Base-by-base conservation (phyloP, 1,140 invertebrate species). In the Anthonomus grandis region DNA sequence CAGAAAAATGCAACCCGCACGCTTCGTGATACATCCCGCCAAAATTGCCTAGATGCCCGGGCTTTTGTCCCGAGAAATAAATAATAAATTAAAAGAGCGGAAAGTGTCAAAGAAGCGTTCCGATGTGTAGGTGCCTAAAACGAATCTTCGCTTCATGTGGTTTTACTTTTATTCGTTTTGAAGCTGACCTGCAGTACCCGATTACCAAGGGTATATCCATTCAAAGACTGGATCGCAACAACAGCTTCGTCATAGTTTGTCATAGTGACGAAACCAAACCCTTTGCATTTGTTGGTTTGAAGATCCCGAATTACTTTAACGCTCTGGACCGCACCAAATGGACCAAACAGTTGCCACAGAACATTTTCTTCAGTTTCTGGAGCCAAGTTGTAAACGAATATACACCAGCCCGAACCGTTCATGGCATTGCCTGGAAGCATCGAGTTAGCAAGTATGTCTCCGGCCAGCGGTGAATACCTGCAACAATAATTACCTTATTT, bases 251-350 rank as follows among this genome's bases (percentile, higher is more conserved):
- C 95, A 78, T 98, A 98, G 77, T 98, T 97, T 68, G 94, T 97
- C 97, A 99, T 99, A 49, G 95, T 98, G 55, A 99, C 95, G 77
- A 98, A 98, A n/a, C 95, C 97, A 75, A 97, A 98, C 65, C 97
- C 97, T 79, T 98, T 98, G 84, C 97, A 98, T 78, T 98, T 98
- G 79, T 97, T 95, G 58, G 95, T 97, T 76, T 97, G 91, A 69
- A 95, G 83, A 78, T 98, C 96, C 58, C 95, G 86, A 69, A 98
- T 97, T 46, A 96, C 91, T 81, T 98, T 98, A 23, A 98, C 96
- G 71, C 90, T 95, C 76, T 98, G 94, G 52, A 99, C 96, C 57
- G 96, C 96, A 52, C 97, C 97, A 75, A 98, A 99, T 3, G 96
- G 97, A 3, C 95, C 97, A 79, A 99, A 99, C 62, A 99, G 79